Percentiles rank a stretch among this genome's conserved stretches.
Evolutionary conservation across 2,888 invertebrate species (phyloP).

Genomic region (Hydrotaea diabolus): DNA sequence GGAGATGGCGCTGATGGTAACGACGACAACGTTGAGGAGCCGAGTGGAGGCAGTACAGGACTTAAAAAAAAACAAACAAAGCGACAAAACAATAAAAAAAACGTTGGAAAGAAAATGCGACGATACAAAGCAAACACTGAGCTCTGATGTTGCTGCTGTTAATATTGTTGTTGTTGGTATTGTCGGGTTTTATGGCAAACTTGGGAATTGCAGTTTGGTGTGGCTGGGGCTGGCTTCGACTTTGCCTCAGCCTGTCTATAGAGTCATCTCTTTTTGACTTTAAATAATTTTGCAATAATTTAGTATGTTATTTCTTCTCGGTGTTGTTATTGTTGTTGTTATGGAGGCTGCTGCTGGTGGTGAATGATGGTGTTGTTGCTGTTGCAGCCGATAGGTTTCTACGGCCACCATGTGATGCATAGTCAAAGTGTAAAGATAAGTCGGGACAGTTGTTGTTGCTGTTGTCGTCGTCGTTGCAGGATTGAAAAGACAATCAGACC

Average conservation of each 20-base stretch:
- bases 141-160: constrained; percentile 22
- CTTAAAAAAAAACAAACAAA: too few relatives aligned
- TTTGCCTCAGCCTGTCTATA: constrained; percentile 7
- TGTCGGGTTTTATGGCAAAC: constrained; percentile 52
- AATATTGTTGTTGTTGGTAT: neutral
- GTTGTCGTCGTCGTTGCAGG: neutral
- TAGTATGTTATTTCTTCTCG: constrained; percentile 55
- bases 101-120: constrained; percentile 24
- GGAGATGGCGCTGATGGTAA: neutral
- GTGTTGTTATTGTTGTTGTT: constrained; percentile 18
- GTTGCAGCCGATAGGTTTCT: neutral
- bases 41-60: too few relatives aligned
- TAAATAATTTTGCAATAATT: constrained; percentile 65
- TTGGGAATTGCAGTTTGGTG: constrained; percentile 56
- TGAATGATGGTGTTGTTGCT: constrained; percentile 29
- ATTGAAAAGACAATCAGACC: constrained; percentile 43
- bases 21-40: neutral
- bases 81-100: neutral
- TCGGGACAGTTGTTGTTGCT: constrained; percentile 28
- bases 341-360: neutral
- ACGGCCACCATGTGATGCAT: constrained; percentile 26
- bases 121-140: constrained; percentile 43
- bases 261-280: constrained; percentile 68
- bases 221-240: constrained; percentile 20
- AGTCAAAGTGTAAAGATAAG: constrained; percentile 49